Percentiles rank a stretch among this genome's conserved stretches.
These are phyloP conservation scores for Caenorhabditis wallacei DNA, from an alignment of 2,888 invertebrate species.

Conservation along the genomic window DNA sequence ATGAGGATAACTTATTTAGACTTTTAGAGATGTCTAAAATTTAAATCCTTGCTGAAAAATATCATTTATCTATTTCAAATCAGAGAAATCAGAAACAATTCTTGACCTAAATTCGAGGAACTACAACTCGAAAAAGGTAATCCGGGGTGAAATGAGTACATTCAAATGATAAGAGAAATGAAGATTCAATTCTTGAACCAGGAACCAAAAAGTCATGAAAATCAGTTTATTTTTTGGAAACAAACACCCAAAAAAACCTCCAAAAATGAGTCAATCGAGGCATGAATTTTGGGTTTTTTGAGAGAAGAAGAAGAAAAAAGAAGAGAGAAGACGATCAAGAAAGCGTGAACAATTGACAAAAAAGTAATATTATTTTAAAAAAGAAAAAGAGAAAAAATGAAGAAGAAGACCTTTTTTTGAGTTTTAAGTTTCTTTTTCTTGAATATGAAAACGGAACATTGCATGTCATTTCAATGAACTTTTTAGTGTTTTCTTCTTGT, in stretches of 20 bases:
- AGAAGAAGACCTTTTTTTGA: background rate
- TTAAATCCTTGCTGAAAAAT: no score
- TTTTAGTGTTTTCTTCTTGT: conserved; percentile 23
- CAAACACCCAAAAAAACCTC: conserved; percentile 17
- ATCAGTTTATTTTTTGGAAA: background rate
- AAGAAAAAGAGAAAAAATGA: conserved; percentile 10
- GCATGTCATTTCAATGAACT: conserved; percentile 23
- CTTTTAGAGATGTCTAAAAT: no score
- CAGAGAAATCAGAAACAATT: no score
- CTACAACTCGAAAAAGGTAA: no score
- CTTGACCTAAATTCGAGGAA: no score
- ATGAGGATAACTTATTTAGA: no score
- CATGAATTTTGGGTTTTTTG: conserved; percentile 30
- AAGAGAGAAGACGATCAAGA: conserved; percentile 28
- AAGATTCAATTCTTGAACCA: background rate
- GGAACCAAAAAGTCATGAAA: background rate
- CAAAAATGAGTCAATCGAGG: conserved; percentile 43
- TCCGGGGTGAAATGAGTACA: no score
- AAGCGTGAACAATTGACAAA: conserved; percentile 51
- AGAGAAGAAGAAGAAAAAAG: conserved; percentile 7
- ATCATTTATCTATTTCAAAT: no score
- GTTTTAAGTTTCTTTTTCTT: conserved; percentile 10
- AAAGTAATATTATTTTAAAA: conserved; percentile 46
- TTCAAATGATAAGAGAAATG: no score
- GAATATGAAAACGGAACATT: conserved; percentile 31